Evolutionary conservation across 2,113 vertebrate species (phyloP).

Genomic region (Anhinga rufa): DNA sequence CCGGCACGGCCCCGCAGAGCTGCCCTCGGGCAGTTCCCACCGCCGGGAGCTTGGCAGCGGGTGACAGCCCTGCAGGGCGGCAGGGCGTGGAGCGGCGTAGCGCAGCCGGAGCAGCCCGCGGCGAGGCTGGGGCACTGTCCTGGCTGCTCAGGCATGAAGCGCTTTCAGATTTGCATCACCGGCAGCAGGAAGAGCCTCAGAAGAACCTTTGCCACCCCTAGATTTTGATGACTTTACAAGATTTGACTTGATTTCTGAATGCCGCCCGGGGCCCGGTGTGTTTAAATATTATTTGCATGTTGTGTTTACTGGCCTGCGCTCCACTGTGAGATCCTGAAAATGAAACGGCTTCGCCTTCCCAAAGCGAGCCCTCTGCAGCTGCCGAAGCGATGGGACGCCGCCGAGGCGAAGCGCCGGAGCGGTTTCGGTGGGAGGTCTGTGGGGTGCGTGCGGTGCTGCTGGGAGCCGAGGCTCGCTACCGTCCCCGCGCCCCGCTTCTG

Average conservation of each 20-base stretch:
- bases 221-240: neutral
- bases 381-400: neutral
- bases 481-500: neutral
- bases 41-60: too few species aligned
- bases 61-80: neutral
- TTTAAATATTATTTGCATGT: neutral
- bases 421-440: neutral
- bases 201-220: neutral
- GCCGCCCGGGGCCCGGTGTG: fast-evolving
- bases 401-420: neutral
- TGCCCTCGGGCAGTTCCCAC: too few species aligned
- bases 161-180: neutral
- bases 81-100: neutral
- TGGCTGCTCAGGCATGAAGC: neutral
- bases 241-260: neutral
- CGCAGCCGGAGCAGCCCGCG: neutral
- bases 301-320: neutral
- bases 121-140: neutral
- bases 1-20: too few species aligned
- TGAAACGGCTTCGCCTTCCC: neutral
- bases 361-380: neutral
- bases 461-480: neutral
- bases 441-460: neutral
- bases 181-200: neutral
- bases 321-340: neutral